Evolutionary conservation across 2,113 vertebrate genomes (phyloP).

Genomic region (Protomyctophum bolini): DNA sequence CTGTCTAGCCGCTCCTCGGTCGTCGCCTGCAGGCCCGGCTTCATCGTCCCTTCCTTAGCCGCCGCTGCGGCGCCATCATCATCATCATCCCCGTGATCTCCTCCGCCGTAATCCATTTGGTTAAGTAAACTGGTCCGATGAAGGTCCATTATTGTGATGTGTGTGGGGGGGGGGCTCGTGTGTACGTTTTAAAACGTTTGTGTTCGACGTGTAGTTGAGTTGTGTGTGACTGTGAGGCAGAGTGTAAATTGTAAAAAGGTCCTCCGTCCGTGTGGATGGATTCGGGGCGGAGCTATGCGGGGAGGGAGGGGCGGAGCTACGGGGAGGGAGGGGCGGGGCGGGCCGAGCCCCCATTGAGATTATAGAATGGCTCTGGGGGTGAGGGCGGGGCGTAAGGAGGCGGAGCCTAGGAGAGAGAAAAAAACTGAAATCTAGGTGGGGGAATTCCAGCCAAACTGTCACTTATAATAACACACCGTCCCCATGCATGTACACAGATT

Average conservation of each 20-base stretch:
- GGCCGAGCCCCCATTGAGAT: too few relatives aligned
- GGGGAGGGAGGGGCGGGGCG: too few relatives aligned
- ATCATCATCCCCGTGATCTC: constrained; percentile 71
- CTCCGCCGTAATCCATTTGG: constrained; percentile 75
- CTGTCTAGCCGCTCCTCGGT: constrained; percentile 90
- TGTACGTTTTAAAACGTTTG: too few relatives aligned
- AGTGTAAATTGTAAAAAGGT: constrained; percentile 47
- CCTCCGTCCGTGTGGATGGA: constrained; percentile 19
- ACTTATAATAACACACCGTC: constrained; percentile 64
- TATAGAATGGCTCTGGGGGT: too few relatives aligned
- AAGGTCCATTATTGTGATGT: constrained; percentile 63
- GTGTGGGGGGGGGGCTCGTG: too few relatives aligned
- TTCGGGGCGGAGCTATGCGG: constrained; percentile 18
- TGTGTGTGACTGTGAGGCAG: not conserved
- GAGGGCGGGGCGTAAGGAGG: too few relatives aligned
- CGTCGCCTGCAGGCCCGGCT: constrained; percentile 39
- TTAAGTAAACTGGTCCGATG: constrained; percentile 58
- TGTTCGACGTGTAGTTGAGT: constrained; percentile 5
- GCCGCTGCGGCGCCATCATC: too few relatives aligned
- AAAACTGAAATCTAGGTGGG: constrained; percentile 60
- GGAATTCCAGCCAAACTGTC: constrained; percentile 79
- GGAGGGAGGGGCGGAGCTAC: constrained; percentile 57
- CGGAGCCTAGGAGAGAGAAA: too few relatives aligned
- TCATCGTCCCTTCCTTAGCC: constrained; percentile 76
- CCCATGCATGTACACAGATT: constrained; percentile 36